A percentile compares a stretch with the other conserved stretches of the same genome.
Conservation (phyloP, 2,888 invertebrate species). For the Eulithis prunata region DNA sequence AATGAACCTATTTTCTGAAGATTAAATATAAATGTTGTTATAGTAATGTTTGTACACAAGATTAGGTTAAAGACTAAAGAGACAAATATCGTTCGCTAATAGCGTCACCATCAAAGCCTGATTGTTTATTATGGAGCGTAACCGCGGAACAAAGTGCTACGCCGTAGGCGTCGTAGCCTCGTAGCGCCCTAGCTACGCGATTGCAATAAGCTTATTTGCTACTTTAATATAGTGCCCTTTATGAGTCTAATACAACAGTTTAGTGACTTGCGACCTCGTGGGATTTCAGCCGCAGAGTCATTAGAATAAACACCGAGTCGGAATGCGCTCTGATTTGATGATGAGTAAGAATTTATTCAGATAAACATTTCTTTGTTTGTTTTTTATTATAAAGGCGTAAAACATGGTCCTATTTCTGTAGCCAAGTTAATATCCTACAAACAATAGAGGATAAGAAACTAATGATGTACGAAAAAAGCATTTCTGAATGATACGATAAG, state of each 20-base stretch:
- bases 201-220: constrained; percentile 40
- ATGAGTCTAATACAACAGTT: constrained; percentile 7
- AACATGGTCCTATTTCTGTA: no score
- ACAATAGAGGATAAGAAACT: no score
- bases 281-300: not conserved
- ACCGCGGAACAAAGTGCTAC: constrained; percentile 43
- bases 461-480: no score
- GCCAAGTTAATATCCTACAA: no score
- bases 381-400: no score
- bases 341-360: not conserved
- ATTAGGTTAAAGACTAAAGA: constrained; percentile 40
- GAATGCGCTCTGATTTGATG: not conserved
- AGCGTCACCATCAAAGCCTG: constrained; percentile 42
- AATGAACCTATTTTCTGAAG: constrained; percentile 31
- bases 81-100: constrained; percentile 43
- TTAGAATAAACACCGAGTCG: not conserved
- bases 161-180: constrained; percentile 35
- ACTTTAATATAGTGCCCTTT: constrained; percentile 18
- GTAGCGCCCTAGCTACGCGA: constrained; percentile 32
- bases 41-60: constrained; percentile 35
- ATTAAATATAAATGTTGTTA: constrained; percentile 36
- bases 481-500: no score
- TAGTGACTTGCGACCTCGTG: not conserved
- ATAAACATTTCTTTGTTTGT: no score
- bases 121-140: constrained; percentile 45